phyloP scores from a whole-genome alignment of 2,797 vertebrate species.

The Ctenopoma kingsleyae region DNA sequence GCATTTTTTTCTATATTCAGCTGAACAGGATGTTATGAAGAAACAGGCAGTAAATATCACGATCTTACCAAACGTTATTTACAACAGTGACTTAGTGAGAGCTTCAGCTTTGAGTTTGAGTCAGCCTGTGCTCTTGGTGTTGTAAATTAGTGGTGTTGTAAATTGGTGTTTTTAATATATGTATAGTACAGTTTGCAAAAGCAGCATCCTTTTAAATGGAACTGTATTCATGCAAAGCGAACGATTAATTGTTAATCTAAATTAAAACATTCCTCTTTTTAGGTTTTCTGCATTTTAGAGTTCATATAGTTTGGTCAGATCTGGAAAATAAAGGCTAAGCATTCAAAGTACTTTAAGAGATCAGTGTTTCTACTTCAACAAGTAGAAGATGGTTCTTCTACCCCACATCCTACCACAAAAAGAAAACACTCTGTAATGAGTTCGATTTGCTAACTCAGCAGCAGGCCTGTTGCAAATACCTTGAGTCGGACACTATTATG shows the following conservation, averaged over 20 bases:
- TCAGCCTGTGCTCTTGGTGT: constrained; percentile 42
- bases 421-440: no score
- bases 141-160: no score
- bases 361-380: constrained; percentile 68
- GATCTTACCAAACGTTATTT: constrained; percentile 7
- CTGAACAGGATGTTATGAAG: constrained; percentile 15
- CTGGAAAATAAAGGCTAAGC: constrained; percentile 45
- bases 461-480: no score
- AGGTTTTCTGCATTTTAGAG: constrained; percentile 32
- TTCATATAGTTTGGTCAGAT: constrained; percentile 19
- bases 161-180: constrained; percentile 49
- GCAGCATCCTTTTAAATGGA: constrained; percentile 45
- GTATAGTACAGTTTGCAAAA: constrained; percentile 31
- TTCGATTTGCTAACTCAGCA: no score
- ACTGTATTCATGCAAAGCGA: constrained; percentile 38
- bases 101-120: constrained; percentile 50
- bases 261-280: constrained; percentile 19
- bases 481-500: no score
- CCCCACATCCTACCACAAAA: background rate
- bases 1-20: constrained; percentile 26
- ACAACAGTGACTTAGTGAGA: constrained; percentile 57
- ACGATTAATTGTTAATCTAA: background rate
- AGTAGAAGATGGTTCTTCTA: constrained; percentile 56
- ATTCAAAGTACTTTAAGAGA: constrained; percentile 68
- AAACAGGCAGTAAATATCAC: constrained; percentile 47